phyloP scores from a whole-genome alignment of 2,797 vertebrate genomes.

The Lindbergichthys nudifrons region DNA sequence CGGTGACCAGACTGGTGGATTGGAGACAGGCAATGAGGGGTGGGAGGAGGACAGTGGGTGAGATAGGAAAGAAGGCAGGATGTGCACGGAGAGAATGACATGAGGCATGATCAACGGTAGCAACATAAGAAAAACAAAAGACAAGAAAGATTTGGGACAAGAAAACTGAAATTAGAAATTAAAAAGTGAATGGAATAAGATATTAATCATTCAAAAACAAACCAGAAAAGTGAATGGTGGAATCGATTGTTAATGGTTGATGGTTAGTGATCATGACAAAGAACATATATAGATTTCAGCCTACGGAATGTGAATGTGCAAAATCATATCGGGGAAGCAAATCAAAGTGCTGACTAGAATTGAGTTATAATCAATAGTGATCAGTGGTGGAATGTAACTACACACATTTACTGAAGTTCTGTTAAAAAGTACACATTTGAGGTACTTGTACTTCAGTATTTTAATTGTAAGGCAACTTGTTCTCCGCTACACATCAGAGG shows the following conservation, averaged over 20 bases:
- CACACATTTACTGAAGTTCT: not conserved
- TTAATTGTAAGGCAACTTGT: not conserved
- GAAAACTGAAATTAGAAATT: conserved; percentile 87
- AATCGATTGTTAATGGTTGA: conserved; percentile 59
- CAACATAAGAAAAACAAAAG: conserved; percentile 75
- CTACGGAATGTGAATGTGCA: conserved; percentile 8
- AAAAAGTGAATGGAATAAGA: conserved; percentile 78
- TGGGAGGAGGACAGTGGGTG: conserved; percentile 80
- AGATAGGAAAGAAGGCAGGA: conserved; percentile 83
- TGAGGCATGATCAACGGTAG: conserved; percentile 81
- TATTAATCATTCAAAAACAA: conserved; percentile 71
- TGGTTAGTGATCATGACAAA: conserved; percentile 66
- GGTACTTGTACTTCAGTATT: not conserved
- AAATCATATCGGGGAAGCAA: conserved; percentile 45
- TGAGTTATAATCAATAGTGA: not conserved
- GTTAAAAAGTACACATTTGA: not conserved
- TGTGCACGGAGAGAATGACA: conserved; percentile 76
- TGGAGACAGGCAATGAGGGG: conserved; percentile 86
- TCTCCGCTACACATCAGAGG: not conserved
- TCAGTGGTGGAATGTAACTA: not conserved
- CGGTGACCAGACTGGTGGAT: conserved; percentile 99
- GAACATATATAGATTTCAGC: not conserved
- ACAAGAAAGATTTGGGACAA: conserved; percentile 78
- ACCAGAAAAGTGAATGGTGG: conserved; percentile 53
- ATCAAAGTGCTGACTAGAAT: not conserved